Evolutionary conservation across 1,140 invertebrate genomes (phyloP).

Genomic region (Drosophila repletoides): DNA sequence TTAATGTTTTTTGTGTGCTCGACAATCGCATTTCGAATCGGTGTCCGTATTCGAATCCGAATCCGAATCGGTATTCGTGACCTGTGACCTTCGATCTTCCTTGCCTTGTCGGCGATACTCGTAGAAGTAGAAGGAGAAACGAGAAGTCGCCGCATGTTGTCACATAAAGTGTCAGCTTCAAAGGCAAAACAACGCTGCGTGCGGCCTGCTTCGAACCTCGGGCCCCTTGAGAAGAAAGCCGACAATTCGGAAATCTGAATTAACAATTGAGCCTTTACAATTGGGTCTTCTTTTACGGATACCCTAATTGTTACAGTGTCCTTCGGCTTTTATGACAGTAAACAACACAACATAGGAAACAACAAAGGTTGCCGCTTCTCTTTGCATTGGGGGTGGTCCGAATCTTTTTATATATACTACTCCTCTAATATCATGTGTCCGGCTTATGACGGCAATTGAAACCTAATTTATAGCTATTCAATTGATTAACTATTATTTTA

Average conservation of each 20-base stretch:
- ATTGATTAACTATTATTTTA: no score
- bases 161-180: constrained; percentile 78
- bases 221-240: no score
- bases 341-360: constrained; percentile 47
- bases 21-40: constrained; percentile 6
- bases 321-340: constrained; percentile 70
- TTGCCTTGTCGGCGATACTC: constrained; percentile 45
- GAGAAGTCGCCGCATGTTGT: constrained; percentile 53
- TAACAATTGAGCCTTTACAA: background rate
- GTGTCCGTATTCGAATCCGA: background rate
- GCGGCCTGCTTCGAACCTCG: no score
- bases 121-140: no score
- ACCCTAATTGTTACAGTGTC: constrained; percentile 70
- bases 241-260: constrained; percentile 6
- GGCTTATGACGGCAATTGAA: background rate
- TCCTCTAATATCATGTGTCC: constrained; percentile 16
- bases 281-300: background rate
- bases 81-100: constrained; percentile 32
- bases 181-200: constrained; percentile 62
- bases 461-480: no score
- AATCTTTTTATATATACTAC: background rate
- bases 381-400: constrained; percentile 53
- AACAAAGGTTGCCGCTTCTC: constrained; percentile 39
- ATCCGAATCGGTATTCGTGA: constrained; percentile 15
- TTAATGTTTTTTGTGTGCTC: no score